Evolutionary conservation across 2,888 invertebrate species (phyloP).

Genomic region (Tanytarsus gracilentus): DNA sequence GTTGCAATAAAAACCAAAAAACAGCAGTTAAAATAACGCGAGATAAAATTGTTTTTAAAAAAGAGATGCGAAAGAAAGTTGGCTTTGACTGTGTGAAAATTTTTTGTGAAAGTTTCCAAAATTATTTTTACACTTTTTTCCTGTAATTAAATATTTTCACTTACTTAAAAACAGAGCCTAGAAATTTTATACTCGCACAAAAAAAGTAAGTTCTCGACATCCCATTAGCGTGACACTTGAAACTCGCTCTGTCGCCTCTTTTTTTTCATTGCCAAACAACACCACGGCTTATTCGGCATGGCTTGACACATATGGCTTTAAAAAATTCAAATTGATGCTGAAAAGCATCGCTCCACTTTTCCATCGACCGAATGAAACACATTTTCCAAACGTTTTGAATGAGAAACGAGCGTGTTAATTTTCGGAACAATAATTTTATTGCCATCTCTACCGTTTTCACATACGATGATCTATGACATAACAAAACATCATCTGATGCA

Average conservation of each 20-base stretch:
- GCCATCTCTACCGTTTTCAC: too few relatives aligned
- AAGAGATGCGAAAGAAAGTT: too few relatives aligned
- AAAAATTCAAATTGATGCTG: slow-evolving; percentile 10
- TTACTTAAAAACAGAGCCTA: neutral
- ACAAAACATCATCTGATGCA: neutral
- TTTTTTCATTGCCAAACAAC: neutral
- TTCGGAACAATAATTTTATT: slow-evolving; percentile 3
- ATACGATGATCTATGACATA: neutral
- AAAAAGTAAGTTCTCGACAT: too few relatives aligned
- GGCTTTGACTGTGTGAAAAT: too few relatives aligned
- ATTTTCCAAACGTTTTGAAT: neutral
- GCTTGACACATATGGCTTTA: neutral
- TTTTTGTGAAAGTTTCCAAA: too few relatives aligned
- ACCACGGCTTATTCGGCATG: neutral
- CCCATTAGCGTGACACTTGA: slow-evolving; percentile 10
- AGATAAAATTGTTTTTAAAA: neutral
- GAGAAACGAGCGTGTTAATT: neutral
- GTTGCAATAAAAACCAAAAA: neutral
- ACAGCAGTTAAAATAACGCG: neutral
- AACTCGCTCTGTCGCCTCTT: neutral
- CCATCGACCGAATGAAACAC: neutral
- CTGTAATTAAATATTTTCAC: too few relatives aligned
- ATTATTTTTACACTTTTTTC: too few relatives aligned
- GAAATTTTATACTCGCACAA: neutral
- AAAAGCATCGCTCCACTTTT: neutral